A percentile compares a stretch with the other conserved stretches of the same genome.
phyloP scores from a whole-genome alignment of 2,113 vertebrate genomes.

The Ictidomys tridecemlineatus region DNA sequence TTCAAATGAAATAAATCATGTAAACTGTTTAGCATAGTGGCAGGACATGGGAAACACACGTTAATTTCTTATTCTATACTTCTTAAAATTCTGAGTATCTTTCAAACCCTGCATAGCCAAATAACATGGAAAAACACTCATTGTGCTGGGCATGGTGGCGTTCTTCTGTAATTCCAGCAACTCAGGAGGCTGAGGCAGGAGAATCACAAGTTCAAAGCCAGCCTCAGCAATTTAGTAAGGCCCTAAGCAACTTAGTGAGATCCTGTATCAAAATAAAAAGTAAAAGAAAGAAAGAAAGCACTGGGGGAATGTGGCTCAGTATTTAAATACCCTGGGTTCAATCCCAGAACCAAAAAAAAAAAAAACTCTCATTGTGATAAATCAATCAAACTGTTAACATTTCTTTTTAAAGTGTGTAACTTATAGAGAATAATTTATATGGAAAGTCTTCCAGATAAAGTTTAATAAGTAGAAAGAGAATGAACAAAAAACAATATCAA shows the following conservation, averaged over 20 bases:
- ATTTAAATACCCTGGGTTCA: too few relatives aligned
- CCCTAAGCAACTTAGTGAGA: too few relatives aligned
- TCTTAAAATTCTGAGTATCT: neutral
- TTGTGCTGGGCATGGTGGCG: too few relatives aligned
- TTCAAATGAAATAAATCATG: slow-evolving; percentile 10
- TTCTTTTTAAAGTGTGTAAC: neutral
- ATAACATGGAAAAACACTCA: neutral
- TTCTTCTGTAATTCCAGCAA: too few relatives aligned
- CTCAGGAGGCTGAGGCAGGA: too few relatives aligned
- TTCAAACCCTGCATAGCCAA: neutral
- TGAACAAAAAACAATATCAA: slow-evolving; percentile 28
- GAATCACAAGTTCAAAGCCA: too few relatives aligned
- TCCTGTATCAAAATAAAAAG: too few relatives aligned
- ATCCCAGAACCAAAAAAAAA: too few relatives aligned
- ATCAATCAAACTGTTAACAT: slow-evolving; percentile 4
- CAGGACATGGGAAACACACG: neutral
- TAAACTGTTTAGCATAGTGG: neutral
- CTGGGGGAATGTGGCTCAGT: too few relatives aligned
- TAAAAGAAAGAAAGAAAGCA: too few relatives aligned
- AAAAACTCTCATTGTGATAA: too few relatives aligned
- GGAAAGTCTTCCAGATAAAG: neutral
- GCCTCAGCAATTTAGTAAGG: too few relatives aligned
- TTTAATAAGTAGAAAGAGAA: slow-evolving; percentile 13
- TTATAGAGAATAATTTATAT: slow-evolving; percentile 4
- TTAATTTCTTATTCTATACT: neutral